A percentile compares a stretch with the other conserved stretches of the same genome.
Conservation (phyloP, 2,797 vertebrate genomes). For the Pempheris klunzingeri region DNA sequence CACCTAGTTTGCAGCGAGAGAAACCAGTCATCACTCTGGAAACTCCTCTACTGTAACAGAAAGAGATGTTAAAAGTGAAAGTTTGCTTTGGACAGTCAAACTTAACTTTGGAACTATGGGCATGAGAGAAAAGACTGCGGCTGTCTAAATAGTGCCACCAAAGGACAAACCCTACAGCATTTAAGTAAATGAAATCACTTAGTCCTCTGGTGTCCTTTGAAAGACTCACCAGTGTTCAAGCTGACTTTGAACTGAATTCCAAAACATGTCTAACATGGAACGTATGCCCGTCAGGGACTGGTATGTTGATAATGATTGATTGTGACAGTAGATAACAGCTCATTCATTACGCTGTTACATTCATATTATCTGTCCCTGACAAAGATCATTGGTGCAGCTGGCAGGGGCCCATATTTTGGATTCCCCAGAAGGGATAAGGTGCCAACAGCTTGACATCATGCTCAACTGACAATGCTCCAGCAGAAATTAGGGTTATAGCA, state of each 20-base stretch:
- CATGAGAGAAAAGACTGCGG: neutral
- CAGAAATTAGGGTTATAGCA: conserved; percentile 49
- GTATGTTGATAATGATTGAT: conserved; percentile 42
- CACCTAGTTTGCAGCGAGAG: conserved; percentile 25
- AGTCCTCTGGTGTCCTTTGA: neutral
- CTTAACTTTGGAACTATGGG: neutral
- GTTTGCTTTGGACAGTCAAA: neutral
- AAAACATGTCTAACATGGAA: conserved; percentile 9
- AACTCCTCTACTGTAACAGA: conserved; percentile 18
- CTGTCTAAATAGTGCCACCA: neutral
- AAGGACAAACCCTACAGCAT: neutral
- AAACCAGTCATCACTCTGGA: conserved; percentile 25
- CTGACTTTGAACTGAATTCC: neutral
- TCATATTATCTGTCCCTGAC: conserved; percentile 58
- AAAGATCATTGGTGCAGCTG: conserved; percentile 46
- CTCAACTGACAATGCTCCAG: conserved; percentile 56
- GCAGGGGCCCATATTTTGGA: conserved; percentile 54
- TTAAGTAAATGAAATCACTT: too few relatives aligned
- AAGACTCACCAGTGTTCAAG: neutral
- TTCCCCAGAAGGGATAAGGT: conserved; percentile 59
- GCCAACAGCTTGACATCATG: conserved; percentile 70
- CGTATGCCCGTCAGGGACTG: conserved; percentile 6
- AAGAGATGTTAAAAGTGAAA: conserved; percentile 6
- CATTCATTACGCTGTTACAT: conserved; percentile 55
- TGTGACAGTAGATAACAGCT: conserved; percentile 44